These are phyloP conservation scores for Pterostichus niger DNA, from an alignment of 2,888 invertebrate species.

Conservation along the genomic window DNA sequence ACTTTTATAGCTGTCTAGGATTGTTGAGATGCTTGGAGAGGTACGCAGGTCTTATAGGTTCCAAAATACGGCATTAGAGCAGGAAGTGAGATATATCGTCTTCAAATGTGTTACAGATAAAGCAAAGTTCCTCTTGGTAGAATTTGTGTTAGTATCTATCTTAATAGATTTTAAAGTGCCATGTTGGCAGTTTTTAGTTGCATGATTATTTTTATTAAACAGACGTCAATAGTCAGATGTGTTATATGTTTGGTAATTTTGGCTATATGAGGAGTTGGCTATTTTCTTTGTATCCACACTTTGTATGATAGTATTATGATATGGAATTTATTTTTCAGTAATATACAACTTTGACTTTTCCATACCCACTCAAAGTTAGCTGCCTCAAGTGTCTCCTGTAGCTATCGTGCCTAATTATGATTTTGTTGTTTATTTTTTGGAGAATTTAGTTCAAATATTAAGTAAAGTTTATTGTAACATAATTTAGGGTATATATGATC, in stretches of 20 bases:
- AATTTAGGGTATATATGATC: neutral
- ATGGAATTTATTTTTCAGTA: neutral
- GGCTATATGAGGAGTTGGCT: neutral
- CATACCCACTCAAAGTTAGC: too few species aligned
- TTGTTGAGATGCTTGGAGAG: neutral
- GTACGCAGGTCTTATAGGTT: neutral
- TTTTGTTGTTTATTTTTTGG: neutral
- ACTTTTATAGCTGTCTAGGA: neutral
- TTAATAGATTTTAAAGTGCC: neutral
- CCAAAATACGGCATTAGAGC: neutral
- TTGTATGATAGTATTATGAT: conserved; percentile 1
- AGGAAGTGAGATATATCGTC: conserved; percentile 4
- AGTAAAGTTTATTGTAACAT: neutral
- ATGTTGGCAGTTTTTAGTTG: neutral
- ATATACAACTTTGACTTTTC: conserved; percentile 2
- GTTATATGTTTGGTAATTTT: neutral
- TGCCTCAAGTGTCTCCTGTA: neutral
- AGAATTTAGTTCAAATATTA: neutral
- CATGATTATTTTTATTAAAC: neutral
- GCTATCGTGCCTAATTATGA: neutral
- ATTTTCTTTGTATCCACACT: neutral
- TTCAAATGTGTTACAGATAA: neutral
- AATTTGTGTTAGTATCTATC: neutral
- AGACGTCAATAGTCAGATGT: neutral
- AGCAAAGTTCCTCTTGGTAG: conserved; percentile 3